These are phyloP conservation scores for Campoplex capitator DNA, from an alignment of 2,888 invertebrate genomes.

Conservation along the genomic window DNA sequence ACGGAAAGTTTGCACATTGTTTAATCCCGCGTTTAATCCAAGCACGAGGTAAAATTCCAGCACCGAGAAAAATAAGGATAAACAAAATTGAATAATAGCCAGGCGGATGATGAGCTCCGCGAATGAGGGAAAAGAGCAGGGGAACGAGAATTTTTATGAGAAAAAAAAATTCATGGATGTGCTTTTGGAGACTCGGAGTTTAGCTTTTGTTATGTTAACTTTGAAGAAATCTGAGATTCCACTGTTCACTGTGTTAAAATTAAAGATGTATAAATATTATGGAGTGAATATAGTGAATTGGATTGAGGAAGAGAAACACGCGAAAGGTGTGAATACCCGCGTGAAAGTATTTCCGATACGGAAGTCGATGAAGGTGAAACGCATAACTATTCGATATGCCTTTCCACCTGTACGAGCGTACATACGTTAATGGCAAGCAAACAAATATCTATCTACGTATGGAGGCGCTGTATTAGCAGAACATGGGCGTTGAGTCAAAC, in stretches of 20 bases:
- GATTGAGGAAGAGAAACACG: slow-evolving; percentile 37
- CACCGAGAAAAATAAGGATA: neutral
- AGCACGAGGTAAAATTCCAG: neutral
- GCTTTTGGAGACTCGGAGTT: slow-evolving; percentile 1
- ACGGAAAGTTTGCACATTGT: neutral
- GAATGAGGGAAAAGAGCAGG: slow-evolving; percentile 1
- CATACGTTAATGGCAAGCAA: neutral
- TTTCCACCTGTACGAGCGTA: neutral
- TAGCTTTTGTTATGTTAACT: neutral
- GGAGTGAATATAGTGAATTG: slow-evolving; percentile 20
- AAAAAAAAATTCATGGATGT: slow-evolving; percentile 12
- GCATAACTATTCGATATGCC: slow-evolving; percentile 27
- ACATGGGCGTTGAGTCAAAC: slow-evolving; percentile 29
- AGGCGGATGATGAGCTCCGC: slow-evolving; percentile 14
- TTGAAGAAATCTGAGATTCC: neutral
- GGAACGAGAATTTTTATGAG: neutral
- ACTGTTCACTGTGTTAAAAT: neutral
- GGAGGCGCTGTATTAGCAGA: neutral
- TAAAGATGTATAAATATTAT: slow-evolving; percentile 6
- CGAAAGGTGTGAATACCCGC: slow-evolving; percentile 1
- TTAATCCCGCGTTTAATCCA: slow-evolving; percentile 47
- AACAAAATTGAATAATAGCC: slow-evolving; percentile 29
- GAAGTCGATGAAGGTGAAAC: slow-evolving; percentile 66
- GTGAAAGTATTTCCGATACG: slow-evolving; percentile 64
- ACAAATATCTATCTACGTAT: neutral